These are phyloP conservation scores for Oreochromis niloticus DNA, from an alignment of 2,113 vertebrate species.

Conservation along the genomic window DNA sequence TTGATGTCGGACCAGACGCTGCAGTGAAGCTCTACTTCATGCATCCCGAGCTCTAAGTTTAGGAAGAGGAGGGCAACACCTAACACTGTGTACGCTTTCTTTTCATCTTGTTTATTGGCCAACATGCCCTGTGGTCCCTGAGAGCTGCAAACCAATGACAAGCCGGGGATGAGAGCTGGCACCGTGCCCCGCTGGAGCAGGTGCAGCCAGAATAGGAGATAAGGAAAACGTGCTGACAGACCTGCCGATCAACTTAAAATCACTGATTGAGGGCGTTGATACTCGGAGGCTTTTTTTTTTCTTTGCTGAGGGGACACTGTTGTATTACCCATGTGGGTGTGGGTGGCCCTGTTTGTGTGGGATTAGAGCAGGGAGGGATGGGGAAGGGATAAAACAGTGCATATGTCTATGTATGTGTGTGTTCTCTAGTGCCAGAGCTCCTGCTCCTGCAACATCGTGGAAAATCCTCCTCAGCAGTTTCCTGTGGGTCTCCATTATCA, in stretches of 20 bases:
- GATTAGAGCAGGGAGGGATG: conserved; percentile 12
- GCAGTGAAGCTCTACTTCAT: not conserved
- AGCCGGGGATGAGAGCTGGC: conserved; percentile 29
- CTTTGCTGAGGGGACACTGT: not conserved
- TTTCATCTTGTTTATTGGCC: conserved; percentile 49
- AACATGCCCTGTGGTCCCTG: conserved; percentile 7
- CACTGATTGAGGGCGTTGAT: conserved; percentile 27
- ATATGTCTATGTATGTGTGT: not conserved
- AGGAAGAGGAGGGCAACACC: not conserved
- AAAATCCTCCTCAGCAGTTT: conserved; percentile 69
- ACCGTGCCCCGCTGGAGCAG: conserved; percentile 47
- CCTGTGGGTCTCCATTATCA: conserved; percentile 71
- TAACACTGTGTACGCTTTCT: conserved; percentile 14
- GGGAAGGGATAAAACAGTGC: not conserved
- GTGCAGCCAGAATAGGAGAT: conserved; percentile 54
- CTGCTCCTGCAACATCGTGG: conserved; percentile 59
- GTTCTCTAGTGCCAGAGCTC: conserved; percentile 39
- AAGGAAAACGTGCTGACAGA: conserved; percentile 38
- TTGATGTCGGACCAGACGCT: conserved; percentile 28
- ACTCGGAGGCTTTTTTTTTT: not conserved
- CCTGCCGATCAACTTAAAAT: conserved; percentile 35
- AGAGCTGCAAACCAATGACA: conserved; percentile 19
- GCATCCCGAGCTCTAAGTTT: not conserved
- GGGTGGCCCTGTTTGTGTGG: conserved; percentile 42
- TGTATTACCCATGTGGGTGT: conserved; percentile 13